A percentile compares a stretch with the other conserved stretches of the same genome.
These are phyloP conservation scores for Rhynchopsitta pachyrhyncha DNA, from an alignment of 2,113 vertebrate genomes.

Conservation along the genomic window DNA sequence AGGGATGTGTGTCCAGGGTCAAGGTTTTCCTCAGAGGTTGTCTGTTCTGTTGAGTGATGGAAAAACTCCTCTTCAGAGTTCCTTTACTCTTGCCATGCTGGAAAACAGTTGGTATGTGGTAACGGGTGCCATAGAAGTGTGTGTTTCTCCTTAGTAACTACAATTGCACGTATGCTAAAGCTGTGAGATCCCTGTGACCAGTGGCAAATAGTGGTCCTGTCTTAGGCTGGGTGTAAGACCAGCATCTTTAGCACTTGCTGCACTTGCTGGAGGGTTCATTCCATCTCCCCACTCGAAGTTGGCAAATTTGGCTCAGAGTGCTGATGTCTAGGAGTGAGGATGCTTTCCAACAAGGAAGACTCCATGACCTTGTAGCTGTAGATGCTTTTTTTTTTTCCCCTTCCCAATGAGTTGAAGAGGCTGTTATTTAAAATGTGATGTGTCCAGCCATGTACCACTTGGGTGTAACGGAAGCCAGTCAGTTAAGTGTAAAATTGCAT, in stretches of 20 bases:
- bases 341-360: neutral
- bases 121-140: neutral
- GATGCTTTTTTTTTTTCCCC: neutral
- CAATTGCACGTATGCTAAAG: fast-evolving
- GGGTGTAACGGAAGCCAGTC: neutral
- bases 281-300: neutral
- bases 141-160: neutral
- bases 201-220: neutral
- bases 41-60: conserved; percentile 31
- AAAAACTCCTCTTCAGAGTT: conserved; percentile 30
- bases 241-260: neutral
- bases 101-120: neutral
- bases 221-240: neutral
- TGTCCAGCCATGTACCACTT: neutral
- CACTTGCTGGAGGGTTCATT: neutral
- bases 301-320: neutral
- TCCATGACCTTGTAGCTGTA: neutral
- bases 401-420: neutral
- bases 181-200: fast-evolving
- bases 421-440: neutral
- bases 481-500: neutral
- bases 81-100: neutral
- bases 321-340: neutral
- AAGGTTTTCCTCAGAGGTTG: neutral
- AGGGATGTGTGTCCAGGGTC: neutral